Evolutionary conservation across 2,888 invertebrate species (phyloP).

Genomic region (Siphonodentalium dalli): DNA sequence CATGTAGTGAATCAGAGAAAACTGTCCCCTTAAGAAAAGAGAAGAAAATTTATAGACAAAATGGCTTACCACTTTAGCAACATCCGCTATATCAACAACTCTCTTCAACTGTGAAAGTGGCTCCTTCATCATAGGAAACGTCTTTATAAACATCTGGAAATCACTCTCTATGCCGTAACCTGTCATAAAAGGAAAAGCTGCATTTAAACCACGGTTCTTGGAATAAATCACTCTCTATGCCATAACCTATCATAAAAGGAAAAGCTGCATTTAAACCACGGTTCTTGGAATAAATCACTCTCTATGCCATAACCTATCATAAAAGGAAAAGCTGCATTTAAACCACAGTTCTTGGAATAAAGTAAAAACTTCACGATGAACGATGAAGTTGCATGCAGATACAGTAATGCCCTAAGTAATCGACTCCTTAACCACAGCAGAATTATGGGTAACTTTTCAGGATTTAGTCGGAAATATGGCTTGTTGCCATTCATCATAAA

Average conservation of each 20-base stretch:
- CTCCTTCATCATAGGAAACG: conserved; percentile 47
- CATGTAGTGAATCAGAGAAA: no score
- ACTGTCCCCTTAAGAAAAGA: no score
- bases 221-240: conserved; percentile 55
- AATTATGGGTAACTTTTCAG: no score
- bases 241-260: conserved; percentile 49
- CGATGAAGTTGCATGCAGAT: no score
- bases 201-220: not conserved
- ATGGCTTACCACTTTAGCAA: conserved; percentile 42
- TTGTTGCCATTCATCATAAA: no score
- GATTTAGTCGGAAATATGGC: no score
- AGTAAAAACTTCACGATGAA: not conserved
- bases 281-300: conserved; percentile 42
- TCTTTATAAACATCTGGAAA: conserved; percentile 52
- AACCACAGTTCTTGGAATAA: conserved; percentile 21
- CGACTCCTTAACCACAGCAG: no score
- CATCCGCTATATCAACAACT: conserved; percentile 47
- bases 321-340: not conserved
- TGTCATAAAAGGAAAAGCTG: conserved; percentile 24
- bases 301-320: conserved; percentile 58
- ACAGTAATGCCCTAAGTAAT: no score
- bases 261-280: not conserved
- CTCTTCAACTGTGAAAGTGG: conserved; percentile 33
- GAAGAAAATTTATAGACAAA: not conserved
- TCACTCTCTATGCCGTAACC: conserved; percentile 61